Evolutionary conservation across 2,888 invertebrate genomes (phyloP), one percentile per base, ranked within the genome.

Genomic region (Monoplex corrugatus): DNA sequence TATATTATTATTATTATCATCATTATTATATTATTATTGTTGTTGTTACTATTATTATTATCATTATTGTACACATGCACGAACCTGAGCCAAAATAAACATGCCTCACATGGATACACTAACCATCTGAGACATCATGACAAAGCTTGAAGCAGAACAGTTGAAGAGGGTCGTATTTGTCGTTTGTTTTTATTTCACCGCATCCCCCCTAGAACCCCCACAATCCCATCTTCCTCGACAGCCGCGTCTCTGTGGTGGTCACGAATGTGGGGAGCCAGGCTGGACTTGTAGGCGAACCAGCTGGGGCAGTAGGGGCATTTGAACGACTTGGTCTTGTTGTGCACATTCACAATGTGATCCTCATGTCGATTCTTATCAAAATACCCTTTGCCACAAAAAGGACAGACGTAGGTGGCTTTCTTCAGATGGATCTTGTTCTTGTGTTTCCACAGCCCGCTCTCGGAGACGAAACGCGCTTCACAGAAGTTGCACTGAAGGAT

Each of bases 321-420:
- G 43, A 86, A 87, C 16, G 90, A 89, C 50, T 89, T 89, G 5
- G 75, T 87, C 10, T 89, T 89, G 68, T 85, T 87, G 63, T 90
- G 90, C 68, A 87, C 89, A 50, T 89, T 89, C 23, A 28, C 13
- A 35, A 90, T 80, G n/a, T 90, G 90, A 1, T 89, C 90, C 35
- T 87, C 89, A 40, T 89, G 72, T 78, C 87, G 87, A 2, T 72
- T 89, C 35, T 86, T 78, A 19, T 87, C 89, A n/a, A 89, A 75
- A 45, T 89, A 90, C 0, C 90, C 89, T 86, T 89, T 87, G 40
- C 87, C 87, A 75, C 90, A 90, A 16, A 90, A 84, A 5, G 84
- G 84, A 28, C 84, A 84, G 13, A 84, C 84, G 28, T 84, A 84
- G 19, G 84, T 84, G 84, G 84, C 84, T 57, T 84, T 50, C 50